These are phyloP conservation scores for Meloidogyne hapla DNA, from an alignment of 1,140 invertebrate species.

Conservation along the genomic window DNA sequence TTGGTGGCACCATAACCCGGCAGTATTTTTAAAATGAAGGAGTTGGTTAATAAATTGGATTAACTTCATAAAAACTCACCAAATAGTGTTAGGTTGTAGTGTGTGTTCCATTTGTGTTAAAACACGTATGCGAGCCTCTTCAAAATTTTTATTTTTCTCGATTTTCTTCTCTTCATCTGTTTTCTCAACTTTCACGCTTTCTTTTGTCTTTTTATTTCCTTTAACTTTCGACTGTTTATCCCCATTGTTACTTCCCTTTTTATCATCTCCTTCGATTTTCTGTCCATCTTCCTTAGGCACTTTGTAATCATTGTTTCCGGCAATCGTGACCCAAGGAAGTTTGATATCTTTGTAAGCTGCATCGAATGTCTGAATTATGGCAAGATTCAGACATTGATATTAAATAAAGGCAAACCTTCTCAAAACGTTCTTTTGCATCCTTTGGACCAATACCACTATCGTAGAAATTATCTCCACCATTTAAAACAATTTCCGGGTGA, in stretches of 20 bases:
- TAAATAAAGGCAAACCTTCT: not conserved
- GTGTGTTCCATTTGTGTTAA: too few species aligned
- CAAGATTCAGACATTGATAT: too few species aligned
- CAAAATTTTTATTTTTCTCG: too few species aligned
- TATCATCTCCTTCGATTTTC: not conserved
- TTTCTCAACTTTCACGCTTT: too few species aligned
- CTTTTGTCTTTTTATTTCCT: not conserved
- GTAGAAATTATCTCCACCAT: conserved; percentile 25
- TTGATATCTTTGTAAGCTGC: not conserved
- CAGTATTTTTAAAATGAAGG: too few species aligned
- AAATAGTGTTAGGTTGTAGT: too few species aligned
- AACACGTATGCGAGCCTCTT: too few species aligned
- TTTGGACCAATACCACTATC: conserved; percentile 7
- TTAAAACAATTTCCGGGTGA: conserved; percentile 11
- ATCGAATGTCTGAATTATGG: not conserved
- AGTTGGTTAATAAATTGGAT: too few species aligned
- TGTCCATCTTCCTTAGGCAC: not conserved
- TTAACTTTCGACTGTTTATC: too few species aligned
- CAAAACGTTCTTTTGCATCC: not conserved
- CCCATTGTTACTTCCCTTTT: not conserved
- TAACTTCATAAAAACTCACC: too few species aligned
- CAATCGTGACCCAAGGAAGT: conserved; percentile 5
- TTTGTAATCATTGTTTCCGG: conserved; percentile 21
- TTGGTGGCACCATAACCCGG: too few species aligned
- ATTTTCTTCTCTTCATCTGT: too few species aligned